Percentiles rank a stretch among this genome's conserved stretches.
Conservation (phyloP, 2,888 invertebrate species). For the Oscheius sp. region DNA sequence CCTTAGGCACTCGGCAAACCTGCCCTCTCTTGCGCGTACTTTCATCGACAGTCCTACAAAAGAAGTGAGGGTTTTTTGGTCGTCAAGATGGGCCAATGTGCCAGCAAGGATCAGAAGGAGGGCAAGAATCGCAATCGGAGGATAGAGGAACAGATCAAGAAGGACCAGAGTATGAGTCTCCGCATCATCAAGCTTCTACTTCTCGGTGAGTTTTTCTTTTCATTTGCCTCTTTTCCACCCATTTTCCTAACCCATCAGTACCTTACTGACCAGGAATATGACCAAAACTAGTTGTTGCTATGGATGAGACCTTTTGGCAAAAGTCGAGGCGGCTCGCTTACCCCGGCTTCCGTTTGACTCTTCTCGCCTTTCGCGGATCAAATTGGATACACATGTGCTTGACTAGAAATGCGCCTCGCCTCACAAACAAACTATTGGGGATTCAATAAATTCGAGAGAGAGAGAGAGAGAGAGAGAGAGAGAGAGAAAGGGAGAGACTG, state of each 20-base stretch:
- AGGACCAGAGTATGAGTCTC: constrained; percentile 72
- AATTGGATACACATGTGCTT: constrained; percentile 18
- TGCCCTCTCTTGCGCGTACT: background rate
- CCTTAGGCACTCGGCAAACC: constrained; percentile 9
- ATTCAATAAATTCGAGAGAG: no score
- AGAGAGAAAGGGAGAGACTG: no score
- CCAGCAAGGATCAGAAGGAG: constrained; percentile 73
- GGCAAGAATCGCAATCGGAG: constrained; percentile 67
- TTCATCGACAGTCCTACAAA: background rate
- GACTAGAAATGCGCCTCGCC: background rate
- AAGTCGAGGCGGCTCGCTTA: no score
- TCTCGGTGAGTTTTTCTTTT: constrained; percentile 59
- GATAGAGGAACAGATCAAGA: constrained; percentile 73
- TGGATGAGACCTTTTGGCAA: no score
- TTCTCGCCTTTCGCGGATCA: background rate
- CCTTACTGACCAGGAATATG: no score
- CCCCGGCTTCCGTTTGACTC: background rate
- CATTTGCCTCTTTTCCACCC: background rate
- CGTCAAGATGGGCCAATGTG: constrained; percentile 71
- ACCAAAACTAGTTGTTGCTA: no score
- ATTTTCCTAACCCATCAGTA: background rate
- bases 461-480: no score
- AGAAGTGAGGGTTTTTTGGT: background rate
- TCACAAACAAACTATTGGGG: constrained; percentile 15
- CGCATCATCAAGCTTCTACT: constrained; percentile 72